Percentiles rank a stretch among this genome's conserved stretches.
Evolutionary conservation across 2,888 invertebrate genomes (phyloP).

Genomic region (Drosophila imparisetae): DNA sequence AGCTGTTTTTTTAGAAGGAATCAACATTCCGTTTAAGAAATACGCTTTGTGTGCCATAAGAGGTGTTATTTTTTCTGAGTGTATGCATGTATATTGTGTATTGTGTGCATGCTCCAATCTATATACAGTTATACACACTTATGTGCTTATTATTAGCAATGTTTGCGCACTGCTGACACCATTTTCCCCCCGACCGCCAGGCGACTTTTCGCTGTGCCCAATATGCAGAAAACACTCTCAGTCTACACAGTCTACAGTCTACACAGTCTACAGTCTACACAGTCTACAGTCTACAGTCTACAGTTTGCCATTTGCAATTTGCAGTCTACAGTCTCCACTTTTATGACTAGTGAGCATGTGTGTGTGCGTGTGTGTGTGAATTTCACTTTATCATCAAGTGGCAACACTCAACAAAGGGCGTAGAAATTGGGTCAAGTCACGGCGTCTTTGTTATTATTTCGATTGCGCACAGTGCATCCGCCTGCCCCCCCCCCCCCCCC

Average conservation of each 20-base stretch:
- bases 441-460: conserved; percentile 50
- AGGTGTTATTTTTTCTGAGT: background rate
- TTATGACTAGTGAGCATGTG: conserved; percentile 25
- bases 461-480: conserved; percentile 29
- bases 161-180: conserved; percentile 25
- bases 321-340: conserved; percentile 46
- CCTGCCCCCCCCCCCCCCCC: background rate
- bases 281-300: conserved; percentile 9
- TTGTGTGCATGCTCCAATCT: background rate
- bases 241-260: conserved; percentile 46
- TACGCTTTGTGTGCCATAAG: background rate
- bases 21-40: background rate
- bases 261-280: conserved; percentile 17
- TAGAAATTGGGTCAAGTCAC: conserved; percentile 83
- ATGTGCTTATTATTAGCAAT: background rate
- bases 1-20: background rate
- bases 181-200: conserved; percentile 4
- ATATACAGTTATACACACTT: background rate
- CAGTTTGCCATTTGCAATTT: background rate
- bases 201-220: conserved; percentile 1
- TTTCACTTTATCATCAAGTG: conserved; percentile 71
- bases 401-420: conserved; percentile 70
- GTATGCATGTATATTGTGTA: background rate
- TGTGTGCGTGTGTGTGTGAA: conserved; percentile 26
- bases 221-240: conserved; percentile 22